Evolutionary conservation across 2,797 vertebrate genomes (phyloP).

Genomic region (Orestias chungarensis): DNA sequence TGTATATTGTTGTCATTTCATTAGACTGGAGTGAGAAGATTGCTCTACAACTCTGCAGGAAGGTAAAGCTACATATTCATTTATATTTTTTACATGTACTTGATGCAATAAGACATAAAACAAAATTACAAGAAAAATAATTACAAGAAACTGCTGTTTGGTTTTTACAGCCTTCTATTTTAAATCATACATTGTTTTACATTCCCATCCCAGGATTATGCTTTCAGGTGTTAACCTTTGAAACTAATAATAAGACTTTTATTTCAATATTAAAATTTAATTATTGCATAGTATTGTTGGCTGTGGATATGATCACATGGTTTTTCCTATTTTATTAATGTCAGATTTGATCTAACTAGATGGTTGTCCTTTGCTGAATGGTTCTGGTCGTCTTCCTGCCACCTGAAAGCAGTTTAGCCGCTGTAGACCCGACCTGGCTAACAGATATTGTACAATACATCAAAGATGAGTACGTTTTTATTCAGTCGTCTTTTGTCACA

Average conservation of each 20-base stretch:
- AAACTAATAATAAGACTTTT: not conserved
- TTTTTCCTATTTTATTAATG: not conserved
- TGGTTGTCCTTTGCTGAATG: conserved; percentile 23
- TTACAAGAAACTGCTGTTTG: no score
- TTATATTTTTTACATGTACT: not conserved
- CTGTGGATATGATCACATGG: not conserved
- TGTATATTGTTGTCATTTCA: not conserved
- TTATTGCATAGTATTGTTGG: not conserved
- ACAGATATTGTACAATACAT: not conserved
- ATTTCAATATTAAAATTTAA: not conserved
- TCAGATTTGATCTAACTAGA: conserved; percentile 6
- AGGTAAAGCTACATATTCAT: not conserved
- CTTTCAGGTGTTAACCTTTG: not conserved
- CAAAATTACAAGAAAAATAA: no score
- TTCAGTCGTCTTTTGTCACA: not conserved
- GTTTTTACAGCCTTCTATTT: no score
- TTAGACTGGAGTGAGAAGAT: not conserved
- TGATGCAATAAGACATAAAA: not conserved
- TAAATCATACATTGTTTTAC: no score
- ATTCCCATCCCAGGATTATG: no score
- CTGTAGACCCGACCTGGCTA: conserved; percentile 21
- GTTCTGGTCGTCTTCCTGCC: conserved; percentile 12
- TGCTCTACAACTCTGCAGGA: not conserved
- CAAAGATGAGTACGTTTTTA: conserved; percentile 6
- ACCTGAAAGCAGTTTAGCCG: conserved; percentile 1